Evolutionary conservation across 2,113 vertebrate species (phyloP), one percentile per base, ranked within the genome.

Genomic region (Trochalopteron elliotii): DNA sequence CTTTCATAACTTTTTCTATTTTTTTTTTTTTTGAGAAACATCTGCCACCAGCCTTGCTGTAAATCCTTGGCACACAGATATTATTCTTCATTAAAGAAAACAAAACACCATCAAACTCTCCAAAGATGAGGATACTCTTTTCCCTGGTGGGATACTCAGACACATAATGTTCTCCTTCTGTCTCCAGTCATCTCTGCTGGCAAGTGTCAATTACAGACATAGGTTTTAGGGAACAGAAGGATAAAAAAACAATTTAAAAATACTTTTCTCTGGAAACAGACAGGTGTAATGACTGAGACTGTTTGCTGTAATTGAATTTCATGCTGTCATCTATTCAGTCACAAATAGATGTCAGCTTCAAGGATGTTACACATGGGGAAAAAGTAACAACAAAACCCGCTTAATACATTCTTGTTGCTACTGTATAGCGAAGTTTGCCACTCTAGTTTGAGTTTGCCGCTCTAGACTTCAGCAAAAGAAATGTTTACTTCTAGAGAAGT

Each of bases 301-400:
- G 81, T 95, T 96, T 96, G 87, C 96, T 91, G 96, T 98, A 98
- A 98, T 98, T 98, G 98, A 98, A 98, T 98, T 98, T 97, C 97
- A 98, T 98, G 97, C 97, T 98, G 96, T 96, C 98, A 97, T 98
- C 97, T 98, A 96, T 96, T 97, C 97, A 97, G 97, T 97, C 98
- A 97, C 97, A 96, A 97, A 96, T 97, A 96, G 93, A 97, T 97
- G 96, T 98, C 97, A 98, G 83, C 95, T 94, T 97, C 96, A 97
- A 98, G 97, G 96, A 96, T 98, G 95, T 64, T 96, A 93, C 91
- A 83, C 94, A 70, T 83, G 85, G 28, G 71, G 3, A 39, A 85
- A 18, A 94, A 71, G 90, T 9, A 53, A 17, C 17, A 55, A 60
- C 40, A 67, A 65, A 69, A 49, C 1, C 1, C 14, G 80, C 72